These are phyloP conservation scores for Lonchura striata DNA, from an alignment of 2,113 vertebrate species.

Conservation along the genomic window DNA sequence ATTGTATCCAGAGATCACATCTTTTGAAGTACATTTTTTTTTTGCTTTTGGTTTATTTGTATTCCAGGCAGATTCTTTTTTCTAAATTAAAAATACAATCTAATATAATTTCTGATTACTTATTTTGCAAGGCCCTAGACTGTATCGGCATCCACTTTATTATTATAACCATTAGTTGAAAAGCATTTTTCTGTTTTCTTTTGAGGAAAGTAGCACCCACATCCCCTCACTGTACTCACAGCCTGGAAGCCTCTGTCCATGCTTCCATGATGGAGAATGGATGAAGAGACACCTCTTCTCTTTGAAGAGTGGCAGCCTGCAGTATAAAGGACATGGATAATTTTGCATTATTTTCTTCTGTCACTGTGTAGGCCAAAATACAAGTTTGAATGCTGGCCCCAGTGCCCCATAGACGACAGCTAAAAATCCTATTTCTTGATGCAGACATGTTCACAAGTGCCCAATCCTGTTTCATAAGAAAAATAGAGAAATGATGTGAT, in stretches of 20 bases:
- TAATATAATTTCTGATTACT: not conserved
- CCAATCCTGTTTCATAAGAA: not conserved
- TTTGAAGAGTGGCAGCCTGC: not conserved
- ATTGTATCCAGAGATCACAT: not conserved
- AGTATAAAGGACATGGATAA: not conserved
- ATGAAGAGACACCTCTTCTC: not conserved
- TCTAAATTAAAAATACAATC: not conserved
- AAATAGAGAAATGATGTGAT: not conserved
- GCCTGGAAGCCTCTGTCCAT: not conserved
- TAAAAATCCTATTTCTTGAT: not conserved
- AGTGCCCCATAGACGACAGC: not conserved
- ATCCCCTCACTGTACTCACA: not conserved
- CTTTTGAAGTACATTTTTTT: not conserved
- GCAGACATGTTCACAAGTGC: not conserved
- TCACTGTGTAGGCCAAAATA: not conserved
- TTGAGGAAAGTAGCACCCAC: not conserved
- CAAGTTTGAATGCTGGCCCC: not conserved
- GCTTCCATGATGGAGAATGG: not conserved
- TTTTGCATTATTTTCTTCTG: not conserved
- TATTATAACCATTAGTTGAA: not conserved
- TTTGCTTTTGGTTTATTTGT: not conserved
- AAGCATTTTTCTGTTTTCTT: not conserved
- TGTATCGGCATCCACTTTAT: not conserved
- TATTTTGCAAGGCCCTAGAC: not conserved
- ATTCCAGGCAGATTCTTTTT: not conserved